Base-by-base conservation (phyloP, 2,797 vertebrate genomes). In the Pelodytes ibericus region DNA sequence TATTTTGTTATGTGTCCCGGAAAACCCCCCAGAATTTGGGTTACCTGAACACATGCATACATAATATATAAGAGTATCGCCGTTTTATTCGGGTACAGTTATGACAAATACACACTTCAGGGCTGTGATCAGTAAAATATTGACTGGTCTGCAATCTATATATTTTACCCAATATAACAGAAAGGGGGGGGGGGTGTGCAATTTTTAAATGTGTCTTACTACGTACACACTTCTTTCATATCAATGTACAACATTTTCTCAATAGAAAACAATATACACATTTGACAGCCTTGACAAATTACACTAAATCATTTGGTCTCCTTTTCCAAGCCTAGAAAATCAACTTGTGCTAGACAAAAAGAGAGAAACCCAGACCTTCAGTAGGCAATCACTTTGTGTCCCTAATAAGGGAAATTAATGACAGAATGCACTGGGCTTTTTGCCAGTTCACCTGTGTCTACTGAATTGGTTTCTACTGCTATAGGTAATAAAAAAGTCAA, bases 361-460 rank as follows among this genome's bases (percentile, higher is more conserved):
- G 0, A 56, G 10, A 81, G 75, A 64, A 75, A 26, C 0, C 4
- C 13, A 62, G 16, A 22, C 13, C 0, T 66, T 29, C 33, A 66
- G 27, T 62, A 82, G 18, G 56, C 51, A 78, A 49, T 68, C 16
- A 31, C 2, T 75, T 44, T 56, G 0, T 58, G 30, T 6, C 47
- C 8, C 61, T 80, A 61, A 7, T 63, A 82, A 81, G 69, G 72
- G 77, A 82, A 83, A 80, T 26, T 22, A 79, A 77, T 13, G 6
- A 2, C 31, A 82, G 77, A 31, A 80, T 31, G 2, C 72, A 67
- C 47, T 63, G 18, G 53, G 71, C 31, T 33, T 49, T 4, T 30
- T 58, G 72, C 63, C 74, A 80, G 6, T 1, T 1, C 9, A 22
- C 10, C 44, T 80, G 66, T 36, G 63, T 75, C 13, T 73, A 79